Evolutionary conservation across 2,888 invertebrate species (phyloP).

Genomic region (Latheticus oryzae): DNA sequence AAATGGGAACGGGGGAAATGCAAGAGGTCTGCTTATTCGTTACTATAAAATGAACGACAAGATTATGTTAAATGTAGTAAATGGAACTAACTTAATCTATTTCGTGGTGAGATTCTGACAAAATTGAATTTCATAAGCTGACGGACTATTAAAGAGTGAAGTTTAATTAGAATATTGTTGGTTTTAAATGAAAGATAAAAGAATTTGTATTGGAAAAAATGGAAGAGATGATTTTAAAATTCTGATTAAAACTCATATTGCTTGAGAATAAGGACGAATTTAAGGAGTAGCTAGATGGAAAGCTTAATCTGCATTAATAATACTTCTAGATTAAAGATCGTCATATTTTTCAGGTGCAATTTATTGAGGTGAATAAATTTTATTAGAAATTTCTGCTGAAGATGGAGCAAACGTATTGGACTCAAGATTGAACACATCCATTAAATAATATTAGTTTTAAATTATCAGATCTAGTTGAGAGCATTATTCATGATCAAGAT

Average conservation of each 20-base stretch:
- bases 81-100: slow-evolving; percentile 35
- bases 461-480: too few relatives aligned
- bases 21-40: slow-evolving; percentile 27
- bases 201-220: slow-evolving; percentile 27
- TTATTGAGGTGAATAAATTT: too few relatives aligned
- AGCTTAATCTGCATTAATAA: too few relatives aligned
- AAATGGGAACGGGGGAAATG: slow-evolving; percentile 36
- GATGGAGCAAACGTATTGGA: too few relatives aligned
- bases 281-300: too few relatives aligned
- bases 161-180: slow-evolving; percentile 37
- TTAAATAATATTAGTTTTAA: too few relatives aligned
- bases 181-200: too few relatives aligned
- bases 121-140: slow-evolving; percentile 40
- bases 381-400: too few relatives aligned
- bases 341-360: too few relatives aligned
- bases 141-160: slow-evolving; percentile 18
- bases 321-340: too few relatives aligned
- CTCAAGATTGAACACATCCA: too few relatives aligned
- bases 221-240: not conserved
- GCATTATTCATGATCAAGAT: too few relatives aligned
- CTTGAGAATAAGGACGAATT: not conserved
- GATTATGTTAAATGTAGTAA: slow-evolving; percentile 41
- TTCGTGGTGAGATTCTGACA: slow-evolving; percentile 22
- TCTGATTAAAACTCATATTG: slow-evolving; percentile 28
- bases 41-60: slow-evolving; percentile 35